Percentiles rank a stretch among this genome's conserved stretches.
Conservation (phyloP, 2,797 vertebrate species). For the Chiroxiphia lanceolata region DNA sequence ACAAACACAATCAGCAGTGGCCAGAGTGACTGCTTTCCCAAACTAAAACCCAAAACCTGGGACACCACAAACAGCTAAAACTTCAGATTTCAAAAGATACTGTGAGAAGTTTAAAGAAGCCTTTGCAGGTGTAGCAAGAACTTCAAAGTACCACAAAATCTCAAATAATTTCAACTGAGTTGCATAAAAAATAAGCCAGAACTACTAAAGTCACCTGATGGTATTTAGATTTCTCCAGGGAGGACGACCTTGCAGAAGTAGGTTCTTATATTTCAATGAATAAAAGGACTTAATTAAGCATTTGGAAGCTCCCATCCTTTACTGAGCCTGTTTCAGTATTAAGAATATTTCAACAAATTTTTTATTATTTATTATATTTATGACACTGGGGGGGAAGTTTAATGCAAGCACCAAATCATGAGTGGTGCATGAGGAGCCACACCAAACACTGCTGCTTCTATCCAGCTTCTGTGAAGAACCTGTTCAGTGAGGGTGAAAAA, state of each 20-base stretch:
- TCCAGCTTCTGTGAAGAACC: not conserved
- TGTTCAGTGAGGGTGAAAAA: not conserved
- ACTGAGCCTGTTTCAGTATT: not conserved
- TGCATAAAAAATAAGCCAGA: not conserved
- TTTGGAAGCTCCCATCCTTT: not conserved
- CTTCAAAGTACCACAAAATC: not conserved
- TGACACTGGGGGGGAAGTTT: not conserved
- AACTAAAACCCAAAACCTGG: not conserved
- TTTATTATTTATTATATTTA: not conserved
- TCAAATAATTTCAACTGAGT: not conserved
- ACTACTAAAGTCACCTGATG: not conserved
- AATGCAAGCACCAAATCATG: not conserved
- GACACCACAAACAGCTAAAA: not conserved
- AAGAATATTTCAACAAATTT: not conserved
- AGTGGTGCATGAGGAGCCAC: not conserved
- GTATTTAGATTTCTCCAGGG: not conserved
- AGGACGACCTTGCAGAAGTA: not conserved
- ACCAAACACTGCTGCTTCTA: not conserved
- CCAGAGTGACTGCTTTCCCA: fast-evolving
- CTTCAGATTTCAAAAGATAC: not conserved
- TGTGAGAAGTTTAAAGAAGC: not conserved
- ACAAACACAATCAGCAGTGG: not conserved
- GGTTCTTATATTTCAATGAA: not conserved
- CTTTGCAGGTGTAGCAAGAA: not conserved
- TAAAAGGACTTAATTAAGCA: not conserved